phyloP scores from a whole-genome alignment of 2,888 invertebrate genomes.

The Hypomecis atomaria region DNA sequence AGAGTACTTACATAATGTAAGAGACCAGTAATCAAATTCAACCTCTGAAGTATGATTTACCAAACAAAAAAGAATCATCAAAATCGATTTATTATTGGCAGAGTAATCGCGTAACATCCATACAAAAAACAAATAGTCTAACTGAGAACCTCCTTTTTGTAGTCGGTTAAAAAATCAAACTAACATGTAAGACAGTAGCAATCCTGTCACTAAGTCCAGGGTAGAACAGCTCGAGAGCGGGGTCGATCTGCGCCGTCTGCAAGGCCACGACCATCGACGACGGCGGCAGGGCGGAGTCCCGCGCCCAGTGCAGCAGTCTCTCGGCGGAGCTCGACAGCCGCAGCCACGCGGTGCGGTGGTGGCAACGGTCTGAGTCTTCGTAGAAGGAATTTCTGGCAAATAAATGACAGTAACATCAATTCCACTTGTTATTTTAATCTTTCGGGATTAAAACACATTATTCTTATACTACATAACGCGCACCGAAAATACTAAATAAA shows the following conservation, averaged over 20 bases:
- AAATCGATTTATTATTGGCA: too few species aligned
- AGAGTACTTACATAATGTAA: neutral
- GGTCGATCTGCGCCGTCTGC: conserved; percentile 68
- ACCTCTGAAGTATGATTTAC: too few species aligned
- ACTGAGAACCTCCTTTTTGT: too few species aligned
- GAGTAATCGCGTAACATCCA: too few species aligned
- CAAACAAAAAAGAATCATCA: too few species aligned
- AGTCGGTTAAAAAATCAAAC: neutral
- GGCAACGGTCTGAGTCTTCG: conserved; percentile 53
- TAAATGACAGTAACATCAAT: neutral
- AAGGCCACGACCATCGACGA: conserved; percentile 60
- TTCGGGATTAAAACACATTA: neutral
- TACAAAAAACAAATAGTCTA: too few species aligned
- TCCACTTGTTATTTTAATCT: too few species aligned
- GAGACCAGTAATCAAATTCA: too few species aligned
- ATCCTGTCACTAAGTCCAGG: conserved; percentile 60
- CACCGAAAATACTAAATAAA: too few species aligned
- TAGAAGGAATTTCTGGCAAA: conserved; percentile 61
- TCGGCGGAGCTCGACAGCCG: conserved; percentile 59
- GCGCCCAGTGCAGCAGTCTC: conserved; percentile 64
- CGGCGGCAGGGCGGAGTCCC: conserved; percentile 66
- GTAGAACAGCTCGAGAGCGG: conserved; percentile 67
- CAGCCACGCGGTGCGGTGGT: conserved; percentile 68
- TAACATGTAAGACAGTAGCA: conserved; percentile 59
- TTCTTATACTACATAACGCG: too few species aligned